phyloP scores from a whole-genome alignment of 2,888 invertebrate genomes.

The Podabrus alpinus region DNA sequence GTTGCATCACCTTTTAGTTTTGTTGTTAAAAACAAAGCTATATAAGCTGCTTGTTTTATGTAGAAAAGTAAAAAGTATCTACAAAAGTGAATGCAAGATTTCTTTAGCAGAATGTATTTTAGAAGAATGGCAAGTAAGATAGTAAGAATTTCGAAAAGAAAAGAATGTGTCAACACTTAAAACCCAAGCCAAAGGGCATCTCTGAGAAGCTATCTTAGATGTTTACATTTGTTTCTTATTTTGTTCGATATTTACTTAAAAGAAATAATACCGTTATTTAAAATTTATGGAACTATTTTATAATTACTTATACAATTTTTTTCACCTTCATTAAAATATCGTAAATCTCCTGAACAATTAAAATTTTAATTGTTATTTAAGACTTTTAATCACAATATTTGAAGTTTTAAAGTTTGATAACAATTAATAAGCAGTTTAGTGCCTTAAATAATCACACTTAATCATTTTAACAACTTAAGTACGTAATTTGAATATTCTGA shows the following conservation, averaged over 20 bases:
- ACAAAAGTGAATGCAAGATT: slow-evolving; percentile 12
- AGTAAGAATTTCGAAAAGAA: slow-evolving; percentile 17
- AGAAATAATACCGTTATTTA: slow-evolving; percentile 8
- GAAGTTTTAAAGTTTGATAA: not conserved
- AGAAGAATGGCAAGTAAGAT: slow-evolving; percentile 17
- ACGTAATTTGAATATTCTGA: not conserved
- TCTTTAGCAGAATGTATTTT: slow-evolving; percentile 17
- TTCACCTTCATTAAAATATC: not conserved
- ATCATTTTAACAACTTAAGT: not conserved
- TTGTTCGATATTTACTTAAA: slow-evolving; percentile 19
- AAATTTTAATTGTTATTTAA: not conserved
- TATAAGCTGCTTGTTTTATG: not conserved
- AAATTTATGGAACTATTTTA: slow-evolving; percentile 13
- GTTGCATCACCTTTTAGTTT: not conserved
- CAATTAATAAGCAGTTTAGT: not conserved
- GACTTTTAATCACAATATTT: not conserved
- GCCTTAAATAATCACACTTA: not conserved
- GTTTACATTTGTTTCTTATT: slow-evolving; percentile 23
- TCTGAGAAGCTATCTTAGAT: slow-evolving; percentile 20
- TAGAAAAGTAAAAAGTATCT: slow-evolving; percentile 11
- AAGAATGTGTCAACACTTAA: slow-evolving; percentile 22
- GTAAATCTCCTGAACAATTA: not conserved
- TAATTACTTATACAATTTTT: not conserved
- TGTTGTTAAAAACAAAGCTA: not conserved
- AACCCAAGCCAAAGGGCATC: slow-evolving; percentile 21